Conservation (phyloP, 2,113 vertebrate genomes). For the Gambusia affinis region DNA sequence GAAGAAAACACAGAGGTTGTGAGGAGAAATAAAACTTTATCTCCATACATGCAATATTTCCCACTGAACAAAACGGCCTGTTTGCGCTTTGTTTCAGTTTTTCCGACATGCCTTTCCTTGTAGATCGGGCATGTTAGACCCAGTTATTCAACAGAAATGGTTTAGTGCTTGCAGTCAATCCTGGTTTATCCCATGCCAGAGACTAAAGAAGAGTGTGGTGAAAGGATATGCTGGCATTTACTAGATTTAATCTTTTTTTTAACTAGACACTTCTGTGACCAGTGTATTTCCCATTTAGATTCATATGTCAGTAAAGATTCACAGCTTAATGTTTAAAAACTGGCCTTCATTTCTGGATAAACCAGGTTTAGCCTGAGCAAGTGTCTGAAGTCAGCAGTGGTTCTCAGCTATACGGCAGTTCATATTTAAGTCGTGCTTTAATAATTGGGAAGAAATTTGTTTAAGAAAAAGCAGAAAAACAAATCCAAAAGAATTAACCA, state of each 20-base stretch:
- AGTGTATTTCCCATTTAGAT: constrained; percentile 7
- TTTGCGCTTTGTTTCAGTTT: not conserved
- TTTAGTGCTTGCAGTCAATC: constrained; percentile 35
- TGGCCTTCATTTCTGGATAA: constrained; percentile 53
- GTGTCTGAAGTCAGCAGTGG: constrained; percentile 36
- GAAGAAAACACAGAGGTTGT: not conserved
- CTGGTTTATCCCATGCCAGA: constrained; percentile 51
- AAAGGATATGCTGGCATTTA: constrained; percentile 23
- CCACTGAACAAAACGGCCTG: not conserved
- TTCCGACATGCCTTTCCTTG: not conserved
- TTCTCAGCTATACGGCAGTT: constrained; percentile 23
- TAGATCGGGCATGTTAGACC: constrained; percentile 34
- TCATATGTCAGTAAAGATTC: constrained; percentile 4
- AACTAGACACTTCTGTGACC: constrained; percentile 21
- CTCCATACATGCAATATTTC: constrained; percentile 11
- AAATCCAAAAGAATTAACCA: not conserved
- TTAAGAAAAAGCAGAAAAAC: not conserved
- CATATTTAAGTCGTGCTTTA: not conserved
- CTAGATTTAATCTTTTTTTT: constrained; percentile 2
- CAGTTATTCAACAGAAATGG: constrained; percentile 25
- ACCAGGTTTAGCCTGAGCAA: constrained; percentile 39
- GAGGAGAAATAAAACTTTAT: not conserved
- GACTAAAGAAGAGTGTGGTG: not conserved
- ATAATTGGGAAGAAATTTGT: not conserved
- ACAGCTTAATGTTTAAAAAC: constrained; percentile 12